phyloP scores from a whole-genome alignment of 2,113 vertebrate species.

The Anoplopoma fimbria region DNA sequence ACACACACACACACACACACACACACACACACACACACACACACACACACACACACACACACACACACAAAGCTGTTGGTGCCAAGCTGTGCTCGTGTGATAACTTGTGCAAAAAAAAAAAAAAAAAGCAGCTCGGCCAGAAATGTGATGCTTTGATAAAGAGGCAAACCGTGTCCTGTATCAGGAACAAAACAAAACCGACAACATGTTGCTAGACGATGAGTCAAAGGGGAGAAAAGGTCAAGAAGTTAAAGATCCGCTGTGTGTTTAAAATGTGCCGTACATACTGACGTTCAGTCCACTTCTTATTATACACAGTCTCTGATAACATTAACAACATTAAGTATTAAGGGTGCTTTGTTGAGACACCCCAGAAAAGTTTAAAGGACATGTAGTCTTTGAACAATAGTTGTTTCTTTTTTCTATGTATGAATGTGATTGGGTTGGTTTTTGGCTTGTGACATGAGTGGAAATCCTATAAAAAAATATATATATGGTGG shows the following conservation, averaged over 20 bases:
- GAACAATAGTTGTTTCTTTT: background rate
- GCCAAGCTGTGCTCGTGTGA: slow-evolving; percentile 48
- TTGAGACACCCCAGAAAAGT: background rate
- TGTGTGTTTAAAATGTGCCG: background rate
- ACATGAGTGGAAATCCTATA: background rate
- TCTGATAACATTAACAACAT: background rate
- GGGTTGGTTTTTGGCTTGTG: background rate
- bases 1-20: slow-evolving; percentile 3
- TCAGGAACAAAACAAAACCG: background rate
- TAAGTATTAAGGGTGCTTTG: background rate
- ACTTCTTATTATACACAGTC: background rate
- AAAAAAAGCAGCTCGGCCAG: slow-evolving; percentile 15
- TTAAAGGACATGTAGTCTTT: background rate
- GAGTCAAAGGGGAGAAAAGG: background rate
- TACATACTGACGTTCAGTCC: background rate
- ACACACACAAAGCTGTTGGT: background rate
- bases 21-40: slow-evolving; percentile 25
- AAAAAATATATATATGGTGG: background rate
- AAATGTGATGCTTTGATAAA: slow-evolving; percentile 55
- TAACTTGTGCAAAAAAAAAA: slow-evolving; percentile 34
- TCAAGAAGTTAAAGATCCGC: slow-evolving; percentile 4
- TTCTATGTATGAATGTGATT: background rate
- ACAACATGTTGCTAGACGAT: background rate
- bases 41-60: slow-evolving; percentile 15
- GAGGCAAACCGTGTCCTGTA: background rate